These are phyloP conservation scores for rat (Rattus norvegicus) DNA, from an alignment of 2,113 vertebrate species.

Conservation along the genomic window GRCr8 NC_086020.1:116271001-116271500, in stretches of 20 bases:
- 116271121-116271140: neutral
- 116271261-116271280: neutral
- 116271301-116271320: neutral
- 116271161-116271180: neutral
- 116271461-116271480: neutral
- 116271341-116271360: neutral
- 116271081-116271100: neutral
- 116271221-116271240: conserved; percentile 5
- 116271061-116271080: neutral
- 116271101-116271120: neutral
- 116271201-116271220: neutral
- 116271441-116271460: neutral
- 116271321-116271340: neutral
- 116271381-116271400: neutral
- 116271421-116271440: neutral
- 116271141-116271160: neutral
- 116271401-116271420: neutral
- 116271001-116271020: neutral
- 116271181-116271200: neutral
- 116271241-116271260: neutral
- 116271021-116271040: neutral
- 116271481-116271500: neutral
- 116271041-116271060: neutral
- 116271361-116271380: neutral
- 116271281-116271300: neutral